Evolutionary conservation across 2,888 invertebrate genomes (phyloP), one percentile per base, ranked within the genome.

Genomic region (Drosophila leonis): DNA sequence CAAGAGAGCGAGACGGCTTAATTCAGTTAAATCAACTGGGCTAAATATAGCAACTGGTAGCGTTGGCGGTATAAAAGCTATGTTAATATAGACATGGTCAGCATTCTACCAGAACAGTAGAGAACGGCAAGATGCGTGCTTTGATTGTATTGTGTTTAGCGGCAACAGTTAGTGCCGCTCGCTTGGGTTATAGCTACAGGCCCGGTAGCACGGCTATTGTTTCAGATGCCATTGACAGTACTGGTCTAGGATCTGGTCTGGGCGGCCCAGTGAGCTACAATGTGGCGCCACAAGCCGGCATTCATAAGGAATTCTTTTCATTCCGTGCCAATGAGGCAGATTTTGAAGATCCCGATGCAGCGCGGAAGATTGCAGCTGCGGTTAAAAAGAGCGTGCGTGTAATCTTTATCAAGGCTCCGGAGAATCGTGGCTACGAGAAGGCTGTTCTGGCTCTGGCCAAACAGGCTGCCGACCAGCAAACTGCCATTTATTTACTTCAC

Each of bases 21-120:
- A 85, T 78, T 83, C 74, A 73, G 75, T 76, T 54, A 77, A 80
- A 72, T 69, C 70, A 74, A 80, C 78, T 80, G 49, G 76, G 80
- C 86, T 70, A 88, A 83, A 73, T 86, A 75, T 59, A 73, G 75
- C 49, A 55, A 29, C 46, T 51, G 33, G 33, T n/a, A 27, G 87
- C 83, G 85, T 85, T 82, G 87, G 87, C 87, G 87, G 87, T 87
- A 87, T 87, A 88, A 88, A 87, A 87, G 79, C 84, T 71, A 79
- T 79, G 65, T 55, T 78, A 81, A 87, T 87, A 66, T 76, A 78
- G 62, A 66, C 60, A 61, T 48, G 20, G 49, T 35, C 55, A 72
- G 72, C 87, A 87, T 89, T 87, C 84, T 81, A 75, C 20, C 60
- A 87, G 89, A 89, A 81, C 57, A 49, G 71, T 75, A 55, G 44